These are phyloP conservation scores for Pionites leucogaster DNA, from an alignment of 2,113 vertebrate species.

Conservation along the genomic window DNA sequence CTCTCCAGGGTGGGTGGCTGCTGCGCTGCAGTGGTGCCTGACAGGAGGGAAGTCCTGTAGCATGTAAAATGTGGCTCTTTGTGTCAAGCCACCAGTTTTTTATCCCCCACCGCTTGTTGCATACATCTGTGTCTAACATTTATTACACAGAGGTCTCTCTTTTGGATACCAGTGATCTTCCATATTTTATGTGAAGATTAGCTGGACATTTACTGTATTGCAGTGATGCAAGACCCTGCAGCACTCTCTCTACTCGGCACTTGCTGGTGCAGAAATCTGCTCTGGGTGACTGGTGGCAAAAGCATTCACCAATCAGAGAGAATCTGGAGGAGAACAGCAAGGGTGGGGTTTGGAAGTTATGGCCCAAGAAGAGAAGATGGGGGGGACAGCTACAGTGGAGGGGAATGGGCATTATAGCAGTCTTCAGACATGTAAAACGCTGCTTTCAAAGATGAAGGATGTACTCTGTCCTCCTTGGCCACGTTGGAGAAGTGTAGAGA, in stretches of 20 bases:
- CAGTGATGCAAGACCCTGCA: neutral
- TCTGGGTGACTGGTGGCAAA: neutral
- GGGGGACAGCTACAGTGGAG: neutral
- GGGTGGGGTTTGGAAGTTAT: neutral
- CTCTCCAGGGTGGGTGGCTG: neutral
- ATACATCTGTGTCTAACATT: neutral
- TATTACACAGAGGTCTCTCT: neutral
- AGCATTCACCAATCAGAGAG: fast-evolving
- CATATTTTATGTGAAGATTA: neutral
- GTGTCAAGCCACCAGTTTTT: neutral
- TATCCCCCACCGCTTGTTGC: neutral
- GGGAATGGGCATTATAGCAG: neutral
- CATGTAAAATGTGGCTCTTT: neutral
- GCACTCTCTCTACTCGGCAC: neutral
- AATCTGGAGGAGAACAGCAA: neutral
- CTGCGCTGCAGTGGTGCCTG: neutral
- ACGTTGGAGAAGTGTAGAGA: neutral
- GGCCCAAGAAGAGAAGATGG: neutral
- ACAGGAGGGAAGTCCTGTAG: neutral
- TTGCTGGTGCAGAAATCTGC: neutral
- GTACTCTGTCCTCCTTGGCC: neutral
- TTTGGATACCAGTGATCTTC: neutral
- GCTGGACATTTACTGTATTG: neutral
- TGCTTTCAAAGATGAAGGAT: neutral
- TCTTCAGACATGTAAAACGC: neutral